Conservation (phyloP, 2,888 invertebrate genomes). For the Cotesia congregata region DNA sequence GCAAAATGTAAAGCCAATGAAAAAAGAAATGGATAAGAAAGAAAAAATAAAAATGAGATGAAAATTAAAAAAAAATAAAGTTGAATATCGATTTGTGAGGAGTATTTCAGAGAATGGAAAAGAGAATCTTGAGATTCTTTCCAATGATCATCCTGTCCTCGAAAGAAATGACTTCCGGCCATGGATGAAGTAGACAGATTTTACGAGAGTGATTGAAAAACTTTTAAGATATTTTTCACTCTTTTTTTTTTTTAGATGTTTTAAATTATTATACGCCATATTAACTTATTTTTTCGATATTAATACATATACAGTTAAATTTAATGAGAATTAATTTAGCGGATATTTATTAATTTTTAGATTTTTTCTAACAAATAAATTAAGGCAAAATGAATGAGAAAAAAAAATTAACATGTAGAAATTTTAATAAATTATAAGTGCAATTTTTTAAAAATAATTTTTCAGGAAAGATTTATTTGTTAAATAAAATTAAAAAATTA, state of each 20-base stretch:
- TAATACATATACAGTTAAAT: neutral
- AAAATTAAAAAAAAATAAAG: conserved; percentile 7
- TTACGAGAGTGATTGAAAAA: conserved; percentile 10
- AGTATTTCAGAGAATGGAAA: conserved; percentile 8
- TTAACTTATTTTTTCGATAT: neutral
- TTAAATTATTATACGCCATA: neutral
- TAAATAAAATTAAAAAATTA: no score
- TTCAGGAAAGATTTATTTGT: no score
- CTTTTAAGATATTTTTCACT: conserved; percentile 11
- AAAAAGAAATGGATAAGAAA: neutral
- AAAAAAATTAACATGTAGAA: no score
- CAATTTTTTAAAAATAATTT: no score
- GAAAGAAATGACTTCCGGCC: conserved; percentile 32
- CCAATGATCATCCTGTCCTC: conserved; percentile 8
- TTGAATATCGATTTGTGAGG: conserved; percentile 21
- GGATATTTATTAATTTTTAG: no score
- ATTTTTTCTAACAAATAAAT: no score
- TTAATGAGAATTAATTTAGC: no score
- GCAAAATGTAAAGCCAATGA: neutral
- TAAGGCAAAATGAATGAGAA: no score
- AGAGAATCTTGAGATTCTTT: conserved; percentile 23
- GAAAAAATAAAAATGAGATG: conserved; percentile 9
- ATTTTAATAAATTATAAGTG: no score
- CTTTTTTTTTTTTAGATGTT: no score
- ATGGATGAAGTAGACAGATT: conserved; percentile 22